Evolutionary conservation across 2,888 invertebrate genomes (phyloP), one percentile per base, ranked within the genome.

Genomic region (Argyresthia goedartella): DNA sequence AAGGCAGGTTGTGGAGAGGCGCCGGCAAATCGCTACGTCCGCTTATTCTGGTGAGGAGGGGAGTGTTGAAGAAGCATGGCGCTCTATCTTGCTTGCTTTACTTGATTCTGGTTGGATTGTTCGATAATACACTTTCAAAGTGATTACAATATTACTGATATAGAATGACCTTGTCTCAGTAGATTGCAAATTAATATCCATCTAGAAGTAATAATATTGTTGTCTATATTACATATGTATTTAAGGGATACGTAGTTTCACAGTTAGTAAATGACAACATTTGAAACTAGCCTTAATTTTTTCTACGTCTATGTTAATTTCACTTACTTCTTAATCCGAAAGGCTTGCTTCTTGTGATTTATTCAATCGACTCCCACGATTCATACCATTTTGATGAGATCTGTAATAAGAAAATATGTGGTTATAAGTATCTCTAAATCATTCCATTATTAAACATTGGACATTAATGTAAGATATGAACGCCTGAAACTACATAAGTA

Each of bases 321-420:
- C 25, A 25, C 25, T 25, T 25, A 25, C 25, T 6, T 25, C 2
- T 6, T 25, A n/a, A n/a, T n/a, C n/a, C n/a, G n/a, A 25, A 25
- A 25, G 25, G 25, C 25, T 25, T 25, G 25, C 2, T 25, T 73
- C 62, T 74, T 73, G 68, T 9, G 54, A 59, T 63, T 57, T 62
- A 57, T 59, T 64, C 56, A 52, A 51, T 51, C 52, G 52, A 36
- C 47, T 58, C 59, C 58, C 62, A 62, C 59, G 60, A 59, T 69
- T 81, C 67, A 84, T 61, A 75, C 78, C 85, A 86, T 86, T 62
- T 76, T 85, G 77, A 60, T 55, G 63, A 70, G 65, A 81, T 76
- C 85, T 86, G 84, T 43, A 71, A 80, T 61, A 55, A 62, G 60
- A 57, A 55, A 60, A 54, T 57, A 10, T 39, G 9, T 39, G 3